Conservation (phyloP, 2,888 invertebrate species). For the Coelopa pilipes region DNA sequence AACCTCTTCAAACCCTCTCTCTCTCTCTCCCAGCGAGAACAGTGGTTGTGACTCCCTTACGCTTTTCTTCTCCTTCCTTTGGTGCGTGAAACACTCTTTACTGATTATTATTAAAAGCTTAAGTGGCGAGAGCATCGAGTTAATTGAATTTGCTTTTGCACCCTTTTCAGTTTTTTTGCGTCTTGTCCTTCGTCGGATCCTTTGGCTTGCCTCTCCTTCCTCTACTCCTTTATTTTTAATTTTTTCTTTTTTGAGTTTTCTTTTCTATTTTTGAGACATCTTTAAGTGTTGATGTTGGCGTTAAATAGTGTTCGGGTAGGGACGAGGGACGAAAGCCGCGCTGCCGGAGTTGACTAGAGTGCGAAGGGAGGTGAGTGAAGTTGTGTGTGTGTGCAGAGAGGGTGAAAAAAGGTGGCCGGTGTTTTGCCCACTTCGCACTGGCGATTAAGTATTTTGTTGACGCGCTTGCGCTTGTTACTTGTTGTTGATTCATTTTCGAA, state of each 20-base stretch:
- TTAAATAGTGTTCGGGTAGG: conserved; percentile 9
- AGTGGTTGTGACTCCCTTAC: too few relatives aligned
- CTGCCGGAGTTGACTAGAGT: neutral
- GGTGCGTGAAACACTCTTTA: conserved; percentile 43
- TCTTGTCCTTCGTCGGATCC: neutral
- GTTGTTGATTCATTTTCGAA: too few relatives aligned
- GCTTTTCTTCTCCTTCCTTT: neutral
- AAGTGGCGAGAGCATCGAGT: conserved; percentile 47
- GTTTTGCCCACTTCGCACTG: neutral
- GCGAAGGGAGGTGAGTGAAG: neutral
- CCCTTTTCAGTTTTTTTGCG: conserved; percentile 37
- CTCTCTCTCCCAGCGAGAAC: too few relatives aligned
- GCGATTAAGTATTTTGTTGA: neutral
- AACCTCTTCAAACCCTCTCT: too few relatives aligned
- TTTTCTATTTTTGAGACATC: conserved; percentile 1
- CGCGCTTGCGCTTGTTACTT: neutral
- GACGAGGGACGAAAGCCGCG: neutral
- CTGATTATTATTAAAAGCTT: conserved; percentile 51
- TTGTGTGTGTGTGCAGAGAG: neutral
- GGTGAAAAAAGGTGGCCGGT: neutral
- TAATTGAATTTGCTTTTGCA: conserved; percentile 50
- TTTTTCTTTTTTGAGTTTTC: neutral
- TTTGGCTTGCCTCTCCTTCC: neutral
- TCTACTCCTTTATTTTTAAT: neutral
- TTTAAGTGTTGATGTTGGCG: conserved; percentile 22